Conservation (phyloP, 2,797 vertebrate species). For the Coregonus ussuriensis region DNA sequence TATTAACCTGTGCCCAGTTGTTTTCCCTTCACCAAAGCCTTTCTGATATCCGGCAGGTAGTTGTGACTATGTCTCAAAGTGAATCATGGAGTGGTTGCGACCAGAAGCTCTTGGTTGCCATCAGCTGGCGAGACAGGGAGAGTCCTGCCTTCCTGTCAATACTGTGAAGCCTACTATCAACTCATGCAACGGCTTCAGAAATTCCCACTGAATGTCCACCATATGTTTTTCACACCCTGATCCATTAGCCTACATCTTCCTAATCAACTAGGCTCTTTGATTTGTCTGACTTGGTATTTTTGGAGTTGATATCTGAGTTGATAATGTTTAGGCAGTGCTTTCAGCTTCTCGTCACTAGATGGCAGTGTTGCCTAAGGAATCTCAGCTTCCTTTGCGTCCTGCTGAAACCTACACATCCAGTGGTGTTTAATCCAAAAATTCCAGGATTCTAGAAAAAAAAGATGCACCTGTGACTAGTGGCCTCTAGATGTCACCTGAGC, state of each 20-base stretch:
- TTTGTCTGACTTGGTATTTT: not conserved
- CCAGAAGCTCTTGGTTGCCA: not conserved
- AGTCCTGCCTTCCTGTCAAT: not conserved
- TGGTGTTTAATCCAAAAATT: not conserved
- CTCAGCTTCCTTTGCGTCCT: not conserved
- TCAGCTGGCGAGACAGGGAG: not conserved
- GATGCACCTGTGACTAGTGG: not conserved
- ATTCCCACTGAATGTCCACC: not conserved
- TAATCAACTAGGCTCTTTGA: not conserved
- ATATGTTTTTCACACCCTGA: not conserved
- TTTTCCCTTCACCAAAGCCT: not conserved
- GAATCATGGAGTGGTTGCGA: too few species aligned
- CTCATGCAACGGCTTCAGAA: not conserved
- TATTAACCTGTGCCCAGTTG: too few species aligned
- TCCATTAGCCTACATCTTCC: not conserved
- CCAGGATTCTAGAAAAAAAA: not conserved
- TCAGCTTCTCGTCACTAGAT: constrained; percentile 14
- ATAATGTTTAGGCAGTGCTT: too few species aligned
- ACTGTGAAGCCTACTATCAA: not conserved
- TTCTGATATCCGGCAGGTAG: not conserved
- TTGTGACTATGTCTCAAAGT: not conserved
- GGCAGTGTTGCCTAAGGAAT: constrained; percentile 26
- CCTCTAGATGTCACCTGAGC: not conserved
- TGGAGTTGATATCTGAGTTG: not conserved
- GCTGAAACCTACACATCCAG: not conserved